Evolutionary conservation across 2,888 invertebrate species (phyloP).

Genomic region (Tribolium freemani): DNA sequence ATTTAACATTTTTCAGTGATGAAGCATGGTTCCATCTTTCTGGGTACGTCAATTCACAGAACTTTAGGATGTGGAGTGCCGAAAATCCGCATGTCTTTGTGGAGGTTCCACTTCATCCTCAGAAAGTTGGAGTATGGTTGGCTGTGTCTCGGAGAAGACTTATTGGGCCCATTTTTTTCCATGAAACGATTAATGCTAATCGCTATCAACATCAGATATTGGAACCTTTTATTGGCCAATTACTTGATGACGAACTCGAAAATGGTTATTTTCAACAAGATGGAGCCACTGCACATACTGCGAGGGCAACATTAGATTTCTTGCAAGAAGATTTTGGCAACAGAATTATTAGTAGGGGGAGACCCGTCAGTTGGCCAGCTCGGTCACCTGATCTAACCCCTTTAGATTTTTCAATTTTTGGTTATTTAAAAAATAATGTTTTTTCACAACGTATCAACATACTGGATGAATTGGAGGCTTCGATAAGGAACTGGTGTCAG

Average conservation of each 20-base stretch:
- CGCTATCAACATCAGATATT: background rate
- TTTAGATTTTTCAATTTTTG: background rate
- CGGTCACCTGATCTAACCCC: background rate
- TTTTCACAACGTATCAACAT: too few species aligned
- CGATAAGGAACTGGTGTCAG: too few species aligned
- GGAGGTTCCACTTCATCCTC: background rate
- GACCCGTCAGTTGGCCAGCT: background rate
- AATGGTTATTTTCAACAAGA: background rate
- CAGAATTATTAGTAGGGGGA: background rate
- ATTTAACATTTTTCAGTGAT: background rate
- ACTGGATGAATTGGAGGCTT: too few species aligned
- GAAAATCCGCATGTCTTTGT: constrained; percentile 5
- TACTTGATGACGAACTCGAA: constrained; percentile 1
- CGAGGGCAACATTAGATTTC: background rate
- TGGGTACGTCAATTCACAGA: constrained; percentile 19
- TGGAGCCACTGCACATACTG: background rate
- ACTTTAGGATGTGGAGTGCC: constrained; percentile 6
- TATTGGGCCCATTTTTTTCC: background rate
- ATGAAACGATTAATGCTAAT: background rate
- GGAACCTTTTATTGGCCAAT: background rate
- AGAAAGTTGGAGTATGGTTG: constrained; percentile 6
- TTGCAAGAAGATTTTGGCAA: background rate
- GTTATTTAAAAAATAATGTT: background rate
- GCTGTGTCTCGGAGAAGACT: constrained; percentile 2
- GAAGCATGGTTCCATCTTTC: constrained; percentile 1